Evolutionary conservation across 2,888 invertebrate species (phyloP).

Genomic region (Habroteleia sp.): DNA sequence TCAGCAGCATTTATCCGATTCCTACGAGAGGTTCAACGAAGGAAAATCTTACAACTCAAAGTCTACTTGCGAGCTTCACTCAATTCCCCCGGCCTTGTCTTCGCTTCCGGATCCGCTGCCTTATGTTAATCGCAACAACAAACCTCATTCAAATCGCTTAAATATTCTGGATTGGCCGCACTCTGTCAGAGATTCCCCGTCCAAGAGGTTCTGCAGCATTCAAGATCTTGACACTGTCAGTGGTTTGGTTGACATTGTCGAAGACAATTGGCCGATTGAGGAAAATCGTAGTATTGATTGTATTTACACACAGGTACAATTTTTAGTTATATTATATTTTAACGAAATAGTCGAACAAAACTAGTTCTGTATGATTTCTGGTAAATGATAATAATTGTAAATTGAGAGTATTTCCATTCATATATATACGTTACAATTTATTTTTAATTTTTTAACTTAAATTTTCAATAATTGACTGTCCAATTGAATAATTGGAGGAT

Average conservation of each 20-base stretch:
- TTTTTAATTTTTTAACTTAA: too few relatives aligned
- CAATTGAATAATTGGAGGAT: too few relatives aligned
- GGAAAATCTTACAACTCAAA: conserved; percentile 73
- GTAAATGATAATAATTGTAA: too few relatives aligned
- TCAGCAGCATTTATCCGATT: conserved; percentile 78
- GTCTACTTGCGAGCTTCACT: conserved; percentile 76
- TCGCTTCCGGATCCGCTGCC: conserved; percentile 73
- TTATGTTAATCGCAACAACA: conserved; percentile 59
- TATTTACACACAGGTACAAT: conserved; percentile 77
- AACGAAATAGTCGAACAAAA: too few relatives aligned
- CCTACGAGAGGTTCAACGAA: conserved; percentile 75
- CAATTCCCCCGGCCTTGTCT: conserved; percentile 70
- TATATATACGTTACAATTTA: too few relatives aligned
- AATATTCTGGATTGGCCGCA: conserved; percentile 79
- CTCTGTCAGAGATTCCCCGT: conserved; percentile 37
- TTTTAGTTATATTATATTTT: too few relatives aligned
- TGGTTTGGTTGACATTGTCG: conserved; percentile 79
- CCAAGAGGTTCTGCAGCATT: conserved; percentile 76
- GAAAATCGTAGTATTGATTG: conserved; percentile 77
- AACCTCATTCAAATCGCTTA: conserved; percentile 72
- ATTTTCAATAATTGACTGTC: too few relatives aligned
- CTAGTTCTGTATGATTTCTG: too few relatives aligned
- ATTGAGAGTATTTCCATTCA: too few relatives aligned
- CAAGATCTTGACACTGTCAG: conserved; percentile 78
- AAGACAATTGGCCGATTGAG: conserved; percentile 77